phyloP scores from a whole-genome alignment of 64 coral and sea anemone species.

The Dendrophyllia cribrosa region DNA sequence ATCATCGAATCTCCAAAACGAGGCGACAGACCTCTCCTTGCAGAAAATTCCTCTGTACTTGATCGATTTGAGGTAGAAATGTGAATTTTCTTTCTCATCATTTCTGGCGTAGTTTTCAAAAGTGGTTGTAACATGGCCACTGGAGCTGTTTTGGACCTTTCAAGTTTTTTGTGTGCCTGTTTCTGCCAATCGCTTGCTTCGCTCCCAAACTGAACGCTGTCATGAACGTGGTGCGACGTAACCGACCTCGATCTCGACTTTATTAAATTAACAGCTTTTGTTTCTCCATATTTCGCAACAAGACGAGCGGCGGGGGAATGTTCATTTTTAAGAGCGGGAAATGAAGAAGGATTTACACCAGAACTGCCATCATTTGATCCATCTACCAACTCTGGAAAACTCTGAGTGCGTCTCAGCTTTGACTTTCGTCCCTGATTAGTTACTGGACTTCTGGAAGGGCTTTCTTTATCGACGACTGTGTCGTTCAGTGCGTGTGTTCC shows the following conservation, averaged over 20 bases:
- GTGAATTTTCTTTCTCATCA: slow-evolving; percentile 48
- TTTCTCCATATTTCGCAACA: not conserved
- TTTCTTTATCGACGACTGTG: not conserved
- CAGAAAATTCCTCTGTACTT: not conserved
- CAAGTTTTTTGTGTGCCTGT: slow-evolving; percentile 63
- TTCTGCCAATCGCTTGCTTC: not conserved
- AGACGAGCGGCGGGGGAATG: not conserved
- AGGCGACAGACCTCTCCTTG: not conserved
- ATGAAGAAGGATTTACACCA: not conserved
- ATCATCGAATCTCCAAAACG: not conserved
- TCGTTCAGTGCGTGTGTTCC: slow-evolving; percentile 20
- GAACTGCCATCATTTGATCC: not conserved
- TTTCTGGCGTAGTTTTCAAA: slow-evolving; percentile 62
- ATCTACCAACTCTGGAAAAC: slow-evolving; percentile 12
- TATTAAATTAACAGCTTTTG: not conserved
- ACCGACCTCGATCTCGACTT: not conserved
- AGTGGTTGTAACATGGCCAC: slow-evolving; percentile 59
- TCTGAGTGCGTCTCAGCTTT: not conserved
- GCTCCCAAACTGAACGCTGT: not conserved
- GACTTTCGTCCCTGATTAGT: not conserved
- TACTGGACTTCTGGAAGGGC: not conserved
- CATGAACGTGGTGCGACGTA: not conserved
- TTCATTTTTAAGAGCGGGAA: not conserved
- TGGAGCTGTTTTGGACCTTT: slow-evolving; percentile 81
- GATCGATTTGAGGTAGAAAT: slow-evolving; percentile 31